Conservation (phyloP, 2,113 vertebrate genomes). For the Ciconia maguari region DNA sequence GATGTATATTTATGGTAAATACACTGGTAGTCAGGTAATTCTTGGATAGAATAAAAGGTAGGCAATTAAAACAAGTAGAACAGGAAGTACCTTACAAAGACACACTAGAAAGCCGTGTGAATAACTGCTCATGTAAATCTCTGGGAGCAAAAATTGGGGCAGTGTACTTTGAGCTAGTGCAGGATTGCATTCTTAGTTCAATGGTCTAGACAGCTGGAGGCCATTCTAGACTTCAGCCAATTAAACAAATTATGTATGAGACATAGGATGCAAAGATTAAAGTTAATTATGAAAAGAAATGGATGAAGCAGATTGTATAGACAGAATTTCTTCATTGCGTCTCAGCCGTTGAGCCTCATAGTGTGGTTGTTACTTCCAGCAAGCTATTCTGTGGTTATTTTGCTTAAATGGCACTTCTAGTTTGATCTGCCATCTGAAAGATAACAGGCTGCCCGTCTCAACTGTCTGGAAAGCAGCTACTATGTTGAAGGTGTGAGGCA, state of each 20-base stretch:
- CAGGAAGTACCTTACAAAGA: conserved; percentile 37
- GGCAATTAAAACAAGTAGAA: conserved; percentile 31
- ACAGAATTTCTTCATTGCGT: conserved; percentile 8
- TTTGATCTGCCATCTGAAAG: neutral
- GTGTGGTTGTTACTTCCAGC: conserved; percentile 14
- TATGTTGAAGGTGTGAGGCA: neutral
- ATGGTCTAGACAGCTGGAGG: conserved; percentile 54
- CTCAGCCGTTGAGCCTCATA: neutral
- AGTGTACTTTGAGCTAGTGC: neutral
- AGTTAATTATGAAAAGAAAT: conserved; percentile 48
- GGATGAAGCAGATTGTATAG: conserved; percentile 38
- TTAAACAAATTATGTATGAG: conserved; percentile 58
- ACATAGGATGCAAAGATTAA: conserved; percentile 40
- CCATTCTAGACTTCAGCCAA: conserved; percentile 28
- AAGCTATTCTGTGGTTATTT: conserved; percentile 15
- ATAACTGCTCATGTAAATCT: neutral
- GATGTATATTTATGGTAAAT: neutral
- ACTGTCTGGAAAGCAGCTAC: neutral
- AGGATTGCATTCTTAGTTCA: conserved; percentile 20
- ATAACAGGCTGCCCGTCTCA: neutral
- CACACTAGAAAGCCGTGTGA: conserved; percentile 2
- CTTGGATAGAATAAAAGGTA: neutral
- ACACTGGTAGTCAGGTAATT: neutral
- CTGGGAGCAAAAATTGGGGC: neutral
- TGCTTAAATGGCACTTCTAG: conserved; percentile 11